Conservation (phyloP, 2,113 vertebrate genomes). For the Promerops cafer region DNA sequence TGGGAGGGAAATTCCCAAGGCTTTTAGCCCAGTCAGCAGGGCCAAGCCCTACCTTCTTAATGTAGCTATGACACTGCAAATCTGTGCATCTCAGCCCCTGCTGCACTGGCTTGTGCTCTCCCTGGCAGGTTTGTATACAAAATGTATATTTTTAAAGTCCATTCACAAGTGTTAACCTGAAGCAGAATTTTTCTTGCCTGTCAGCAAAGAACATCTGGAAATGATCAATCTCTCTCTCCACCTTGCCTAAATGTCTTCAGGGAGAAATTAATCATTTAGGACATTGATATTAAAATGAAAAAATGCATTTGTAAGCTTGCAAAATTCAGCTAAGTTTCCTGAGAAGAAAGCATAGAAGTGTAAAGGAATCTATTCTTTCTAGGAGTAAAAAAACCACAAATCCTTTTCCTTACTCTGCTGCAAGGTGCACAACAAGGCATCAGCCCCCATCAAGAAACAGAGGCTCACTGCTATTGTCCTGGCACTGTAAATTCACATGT, state of each 20-base stretch:
- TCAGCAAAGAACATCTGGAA: slow-evolving; percentile 22
- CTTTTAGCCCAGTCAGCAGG: neutral
- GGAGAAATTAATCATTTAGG: slow-evolving; percentile 24
- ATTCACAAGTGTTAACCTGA: neutral
- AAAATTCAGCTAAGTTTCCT: neutral
- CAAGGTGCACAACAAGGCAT: neutral
- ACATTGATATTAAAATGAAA: neutral
- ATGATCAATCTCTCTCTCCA: neutral
- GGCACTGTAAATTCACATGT: neutral
- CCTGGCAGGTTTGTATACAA: neutral
- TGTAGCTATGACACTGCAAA: neutral
- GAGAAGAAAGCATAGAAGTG: neutral
- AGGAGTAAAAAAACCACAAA: neutral
- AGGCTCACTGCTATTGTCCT: neutral
- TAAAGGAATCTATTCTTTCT: neutral
- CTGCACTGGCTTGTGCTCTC: neutral
- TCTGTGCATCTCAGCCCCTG: neutral
- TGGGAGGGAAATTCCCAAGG: neutral
- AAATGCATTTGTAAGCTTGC: neutral
- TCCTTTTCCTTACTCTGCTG: neutral
- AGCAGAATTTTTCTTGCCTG: neutral
- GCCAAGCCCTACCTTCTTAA: neutral
- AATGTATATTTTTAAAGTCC: neutral
- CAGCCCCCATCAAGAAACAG: neutral
- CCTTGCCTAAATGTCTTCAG: neutral